phyloP scores from a whole-genome alignment of 2,113 vertebrate species.

The Vombatus ursinus region DNA sequence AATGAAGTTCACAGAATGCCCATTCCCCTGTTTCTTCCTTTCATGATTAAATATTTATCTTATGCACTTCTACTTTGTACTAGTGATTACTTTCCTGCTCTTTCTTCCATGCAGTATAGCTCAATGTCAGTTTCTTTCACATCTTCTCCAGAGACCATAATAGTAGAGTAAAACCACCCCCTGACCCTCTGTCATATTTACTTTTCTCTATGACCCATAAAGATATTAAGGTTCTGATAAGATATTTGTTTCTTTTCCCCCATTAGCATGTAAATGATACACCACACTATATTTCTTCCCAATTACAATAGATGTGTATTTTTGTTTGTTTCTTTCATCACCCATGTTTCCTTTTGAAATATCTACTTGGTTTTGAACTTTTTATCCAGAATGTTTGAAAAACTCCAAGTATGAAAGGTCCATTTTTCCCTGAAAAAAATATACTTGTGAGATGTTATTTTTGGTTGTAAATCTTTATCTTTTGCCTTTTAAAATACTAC shows the following conservation, averaged over 20 bases:
- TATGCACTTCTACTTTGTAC: not conserved
- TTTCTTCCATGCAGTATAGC: not conserved
- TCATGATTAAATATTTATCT: not conserved
- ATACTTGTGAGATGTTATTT: not conserved
- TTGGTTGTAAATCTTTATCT: not conserved
- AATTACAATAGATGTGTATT: not conserved
- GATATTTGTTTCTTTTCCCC: not conserved
- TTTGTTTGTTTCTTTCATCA: not conserved
- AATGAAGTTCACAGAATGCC: not conserved
- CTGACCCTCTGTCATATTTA: not conserved
- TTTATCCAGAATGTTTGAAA: not conserved
- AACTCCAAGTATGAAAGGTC: not conserved
- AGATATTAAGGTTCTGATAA: not conserved
- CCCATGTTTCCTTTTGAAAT: not conserved
- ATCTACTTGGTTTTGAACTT: not conserved
- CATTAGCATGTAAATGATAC: not conserved
- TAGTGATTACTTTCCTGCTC: not conserved
- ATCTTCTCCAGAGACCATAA: not conserved
- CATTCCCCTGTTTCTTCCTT: not conserved
- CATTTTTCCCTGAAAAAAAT: not conserved
- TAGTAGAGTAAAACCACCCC: not conserved
- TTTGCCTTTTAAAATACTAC: not conserved
- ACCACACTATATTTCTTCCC: not conserved
- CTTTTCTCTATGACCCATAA: not conserved
- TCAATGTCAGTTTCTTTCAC: not conserved